Base-by-base conservation (phyloP, 2,113 vertebrate species). In the Hepsetus odoe region DNA sequence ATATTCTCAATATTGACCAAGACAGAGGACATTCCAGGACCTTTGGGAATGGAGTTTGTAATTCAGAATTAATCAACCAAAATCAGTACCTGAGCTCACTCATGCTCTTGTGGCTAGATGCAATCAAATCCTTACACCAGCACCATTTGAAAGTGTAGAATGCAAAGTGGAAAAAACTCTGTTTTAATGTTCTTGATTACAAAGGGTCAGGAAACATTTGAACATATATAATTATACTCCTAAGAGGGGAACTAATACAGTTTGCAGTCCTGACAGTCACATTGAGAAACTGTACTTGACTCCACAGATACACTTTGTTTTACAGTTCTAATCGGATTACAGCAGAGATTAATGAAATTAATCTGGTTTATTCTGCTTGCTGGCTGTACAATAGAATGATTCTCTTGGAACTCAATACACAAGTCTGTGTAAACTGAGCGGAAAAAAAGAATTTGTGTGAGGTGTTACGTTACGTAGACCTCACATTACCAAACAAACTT, bases 241-340 rank as follows among this genome's bases (percentile, higher is more conserved):
- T 59, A 26, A 59, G 12, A 30, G 0, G 1, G 26, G 26, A 3
- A 10, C 33, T 65, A 22, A 38, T 38, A 38, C 6, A 12, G 35
- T 20, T 12, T 35, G 61, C 30, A n/a, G n/a, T 26, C 20, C 72
- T 38, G 13, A 75, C 3, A 66, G 24, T 24, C 11, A 8, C 24
- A 53, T 20, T 58, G 26, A 14, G 32, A 28, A 16, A 69, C n/a
- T 49, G 59, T 30, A 46, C 32, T 42, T 30, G 56, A 80, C 74
- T 12, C 24, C 38, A 79, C 20, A 77, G 83, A 80, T 59, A 75
- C 3, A 26, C 53, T 28, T 46, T 7, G 62, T 76, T 79, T 76
- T 77, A 80, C 49, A 59, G 53, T 26, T 82, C 53, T 91, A 90
- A 90, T 86, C 77, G 8, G 86, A 90, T 92, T 89, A 92, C 61